Percentiles rank a stretch among this genome's conserved stretches.
Conservation (phyloP, 2,113 vertebrate genomes). For the Willisornis vidua region DNA sequence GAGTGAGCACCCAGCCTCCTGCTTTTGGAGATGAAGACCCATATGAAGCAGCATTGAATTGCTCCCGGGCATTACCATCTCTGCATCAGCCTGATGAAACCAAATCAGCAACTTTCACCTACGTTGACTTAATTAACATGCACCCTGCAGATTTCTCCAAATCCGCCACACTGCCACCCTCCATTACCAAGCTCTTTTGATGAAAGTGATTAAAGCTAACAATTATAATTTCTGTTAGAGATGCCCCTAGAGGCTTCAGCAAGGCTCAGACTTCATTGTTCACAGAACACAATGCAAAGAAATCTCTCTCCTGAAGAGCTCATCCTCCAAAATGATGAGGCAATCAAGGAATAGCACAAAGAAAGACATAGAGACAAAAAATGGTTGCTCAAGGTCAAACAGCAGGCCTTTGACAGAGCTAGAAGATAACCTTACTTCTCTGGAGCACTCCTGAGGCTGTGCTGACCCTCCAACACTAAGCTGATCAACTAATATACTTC, state of each 20-base stretch:
- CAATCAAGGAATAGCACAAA: not conserved
- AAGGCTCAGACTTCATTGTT: constrained; percentile 30
- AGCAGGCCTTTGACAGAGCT: not conserved
- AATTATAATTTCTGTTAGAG: constrained; percentile 36
- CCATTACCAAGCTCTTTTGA: constrained; percentile 16
- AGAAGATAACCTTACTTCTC: not conserved
- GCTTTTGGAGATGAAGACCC: not conserved
- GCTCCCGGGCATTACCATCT: fast-evolving
- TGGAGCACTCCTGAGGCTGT: not conserved
- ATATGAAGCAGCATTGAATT: not conserved
- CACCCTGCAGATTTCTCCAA: not conserved
- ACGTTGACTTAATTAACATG: constrained; percentile 8
- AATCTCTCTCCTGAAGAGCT: not conserved
- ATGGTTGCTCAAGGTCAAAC: not conserved
- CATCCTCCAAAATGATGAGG: not conserved
- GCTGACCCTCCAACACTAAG: not conserved
- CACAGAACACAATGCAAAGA: not conserved
- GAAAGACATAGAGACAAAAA: not conserved
- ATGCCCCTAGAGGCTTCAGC: not conserved
- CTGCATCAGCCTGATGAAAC: not conserved
- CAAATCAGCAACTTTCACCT: not conserved
- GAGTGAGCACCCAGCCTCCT: fast-evolving
- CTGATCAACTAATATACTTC: not conserved
- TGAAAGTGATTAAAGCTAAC: constrained; percentile 47
- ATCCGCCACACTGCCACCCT: not conserved